Percentiles rank a stretch among this genome's conserved stretches.
Evolutionary conservation across 1,140 invertebrate genomes (phyloP).

Genomic region (Drosophila bocqueti): DNA sequence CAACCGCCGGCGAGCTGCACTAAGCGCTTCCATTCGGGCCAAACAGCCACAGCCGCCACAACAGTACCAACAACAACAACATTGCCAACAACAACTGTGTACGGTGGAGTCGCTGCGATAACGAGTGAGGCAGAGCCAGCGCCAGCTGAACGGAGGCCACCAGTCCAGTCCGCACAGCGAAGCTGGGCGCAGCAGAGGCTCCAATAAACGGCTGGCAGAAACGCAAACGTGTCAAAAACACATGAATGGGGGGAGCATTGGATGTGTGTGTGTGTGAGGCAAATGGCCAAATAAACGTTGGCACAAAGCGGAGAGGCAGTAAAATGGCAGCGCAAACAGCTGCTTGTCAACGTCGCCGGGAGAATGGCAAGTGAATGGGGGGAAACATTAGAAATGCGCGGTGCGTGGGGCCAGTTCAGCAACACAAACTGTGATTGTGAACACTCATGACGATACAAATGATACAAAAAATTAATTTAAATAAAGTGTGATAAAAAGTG

Average conservation of each 20-base stretch:
- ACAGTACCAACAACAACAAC: conserved; percentile 14
- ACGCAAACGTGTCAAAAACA: conserved; percentile 76
- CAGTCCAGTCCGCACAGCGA: conserved; percentile 40
- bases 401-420: not conserved
- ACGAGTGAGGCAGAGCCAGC: conserved; percentile 35
- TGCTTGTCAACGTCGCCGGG: conserved; percentile 27
- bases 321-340: conserved; percentile 46
- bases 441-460: not conserved
- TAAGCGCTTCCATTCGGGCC: conserved; percentile 62
- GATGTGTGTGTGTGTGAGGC: conserved; percentile 15
- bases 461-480: not conserved
- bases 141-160: conserved; percentile 26
- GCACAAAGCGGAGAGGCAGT: conserved; percentile 17
- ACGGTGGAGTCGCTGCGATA: conserved; percentile 28
- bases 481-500: not conserved
- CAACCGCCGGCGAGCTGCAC: conserved; percentile 59
- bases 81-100: conserved; percentile 13
- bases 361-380: conserved; percentile 35
- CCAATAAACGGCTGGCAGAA: conserved; percentile 46
- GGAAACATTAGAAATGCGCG: conserved; percentile 23
- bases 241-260: conserved; percentile 3
- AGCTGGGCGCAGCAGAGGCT: conserved; percentile 18
- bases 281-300: conserved; percentile 41
- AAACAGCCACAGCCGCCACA: conserved; percentile 36
- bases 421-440: conserved; percentile 6